Percentiles rank a stretch among this genome's conserved stretches.
These are phyloP conservation scores for Ciconia nigra DNA, from an alignment of 2,797 vertebrate species.

Conservation along the genomic window DNA sequence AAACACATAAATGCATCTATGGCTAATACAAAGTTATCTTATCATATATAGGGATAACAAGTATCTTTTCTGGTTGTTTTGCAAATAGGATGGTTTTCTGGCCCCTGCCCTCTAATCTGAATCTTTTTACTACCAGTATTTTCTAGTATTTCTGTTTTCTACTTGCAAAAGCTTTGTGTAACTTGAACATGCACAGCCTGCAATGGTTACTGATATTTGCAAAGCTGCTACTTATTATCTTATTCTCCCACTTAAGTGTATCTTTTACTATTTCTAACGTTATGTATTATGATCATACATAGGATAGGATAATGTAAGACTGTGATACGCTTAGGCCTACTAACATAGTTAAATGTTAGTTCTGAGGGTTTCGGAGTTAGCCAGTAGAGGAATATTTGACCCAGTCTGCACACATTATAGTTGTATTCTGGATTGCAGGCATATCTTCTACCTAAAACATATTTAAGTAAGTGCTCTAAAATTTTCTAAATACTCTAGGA, in stretches of 20 bases:
- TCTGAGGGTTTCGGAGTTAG: background rate
- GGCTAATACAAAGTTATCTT: background rate
- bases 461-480: background rate
- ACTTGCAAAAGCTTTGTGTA: background rate
- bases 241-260: background rate
- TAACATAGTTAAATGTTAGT: background rate
- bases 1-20: background rate
- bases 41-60: background rate
- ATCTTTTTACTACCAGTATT: background rate
- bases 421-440: background rate
- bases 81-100: background rate
- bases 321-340: background rate
- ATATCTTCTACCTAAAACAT: background rate
- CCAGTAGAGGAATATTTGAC: background rate
- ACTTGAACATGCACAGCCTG: background rate
- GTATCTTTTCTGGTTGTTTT: background rate
- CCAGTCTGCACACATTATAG: background rate
- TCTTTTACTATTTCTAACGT: background rate
- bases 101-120: background rate
- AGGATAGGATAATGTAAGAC: background rate
- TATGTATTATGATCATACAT: background rate
- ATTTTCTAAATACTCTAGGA: background rate
- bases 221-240: background rate
- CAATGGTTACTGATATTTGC: background rate
- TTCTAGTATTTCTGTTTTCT: background rate